phyloP scores from a whole-genome alignment of 2,797 vertebrate genomes.

The Micrastur ruficollis region DNA sequence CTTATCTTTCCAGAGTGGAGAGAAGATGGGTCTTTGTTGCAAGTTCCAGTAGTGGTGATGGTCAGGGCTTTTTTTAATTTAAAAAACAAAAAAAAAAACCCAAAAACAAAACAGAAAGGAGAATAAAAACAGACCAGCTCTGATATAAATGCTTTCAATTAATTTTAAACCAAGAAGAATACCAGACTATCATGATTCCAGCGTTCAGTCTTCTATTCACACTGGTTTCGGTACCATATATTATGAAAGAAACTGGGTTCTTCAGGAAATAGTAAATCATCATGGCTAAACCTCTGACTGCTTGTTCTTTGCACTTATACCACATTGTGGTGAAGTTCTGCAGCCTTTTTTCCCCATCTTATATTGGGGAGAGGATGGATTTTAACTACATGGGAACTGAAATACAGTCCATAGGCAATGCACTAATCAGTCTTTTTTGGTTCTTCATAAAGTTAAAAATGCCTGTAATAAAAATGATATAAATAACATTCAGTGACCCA shows the following conservation, averaged over 20 bases:
- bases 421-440: not conserved
- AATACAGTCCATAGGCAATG: not conserved
- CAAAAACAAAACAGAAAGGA: not conserved
- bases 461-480: not conserved
- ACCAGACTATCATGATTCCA: not conserved
- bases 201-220: not conserved
- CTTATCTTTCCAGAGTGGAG: not conserved
- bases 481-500: not conserved
- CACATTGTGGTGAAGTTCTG: not conserved
- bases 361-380: not conserved
- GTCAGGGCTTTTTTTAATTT: not conserved
- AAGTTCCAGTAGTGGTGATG: not conserved
- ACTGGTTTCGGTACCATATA: not conserved
- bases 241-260: not conserved
- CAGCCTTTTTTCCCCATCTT: not conserved
- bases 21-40: not conserved
- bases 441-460: not conserved
- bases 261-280: not conserved
- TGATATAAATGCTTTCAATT: not conserved
- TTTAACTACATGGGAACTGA: not conserved
- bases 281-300: not conserved
- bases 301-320: not conserved
- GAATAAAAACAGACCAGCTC: not conserved
- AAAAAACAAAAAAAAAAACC: not conserved
- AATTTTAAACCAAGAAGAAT: not conserved